Percentiles rank a stretch among this genome's conserved stretches.
phyloP scores from a whole-genome alignment of 2,888 invertebrate species.

The Maniola hyperantus region DNA sequence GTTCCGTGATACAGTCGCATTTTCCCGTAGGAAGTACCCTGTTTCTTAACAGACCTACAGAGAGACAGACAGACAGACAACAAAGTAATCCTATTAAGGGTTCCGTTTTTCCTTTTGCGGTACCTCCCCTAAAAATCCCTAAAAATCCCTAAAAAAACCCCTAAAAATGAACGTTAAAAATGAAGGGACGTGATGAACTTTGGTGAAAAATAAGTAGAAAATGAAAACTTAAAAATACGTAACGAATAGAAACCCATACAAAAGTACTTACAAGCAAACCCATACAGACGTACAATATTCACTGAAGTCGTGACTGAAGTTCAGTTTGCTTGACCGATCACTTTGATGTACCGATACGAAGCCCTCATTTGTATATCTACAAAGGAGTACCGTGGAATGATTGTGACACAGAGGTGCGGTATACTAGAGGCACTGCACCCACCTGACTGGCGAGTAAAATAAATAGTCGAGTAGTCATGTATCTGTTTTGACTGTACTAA shows the following conservation, averaged over 20 bases:
- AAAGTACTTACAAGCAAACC: slow-evolving; percentile 1
- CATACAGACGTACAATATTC: background rate
- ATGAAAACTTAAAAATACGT: background rate
- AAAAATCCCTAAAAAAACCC: too few species aligned
- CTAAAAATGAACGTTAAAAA: too few species aligned
- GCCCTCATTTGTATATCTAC: slow-evolving; percentile 38
- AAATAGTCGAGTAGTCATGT: too few species aligned
- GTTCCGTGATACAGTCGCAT: too few species aligned
- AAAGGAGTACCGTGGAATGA: slow-evolving; percentile 34
- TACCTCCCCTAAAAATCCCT: too few species aligned
- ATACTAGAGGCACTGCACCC: background rate
- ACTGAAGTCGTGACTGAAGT: background rate
- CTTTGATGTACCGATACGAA: slow-evolving; percentile 36
- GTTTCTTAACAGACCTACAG: too few species aligned
- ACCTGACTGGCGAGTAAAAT: background rate
- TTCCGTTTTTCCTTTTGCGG: too few species aligned
- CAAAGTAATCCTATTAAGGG: too few species aligned
- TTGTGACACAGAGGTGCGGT: slow-evolving; percentile 22
- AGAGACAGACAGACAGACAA: too few species aligned
- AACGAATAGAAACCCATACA: background rate
- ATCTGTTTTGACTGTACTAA: too few species aligned
- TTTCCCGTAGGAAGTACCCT: too few species aligned
- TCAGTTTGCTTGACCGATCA: slow-evolving; percentile 37
- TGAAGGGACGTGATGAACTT: too few species aligned
- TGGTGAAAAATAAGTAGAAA: background rate